Evolutionary conservation across 2,888 invertebrate species (phyloP), one percentile per base, ranked within the genome.

Genomic region (Hirtodrosophila trivittata): DNA sequence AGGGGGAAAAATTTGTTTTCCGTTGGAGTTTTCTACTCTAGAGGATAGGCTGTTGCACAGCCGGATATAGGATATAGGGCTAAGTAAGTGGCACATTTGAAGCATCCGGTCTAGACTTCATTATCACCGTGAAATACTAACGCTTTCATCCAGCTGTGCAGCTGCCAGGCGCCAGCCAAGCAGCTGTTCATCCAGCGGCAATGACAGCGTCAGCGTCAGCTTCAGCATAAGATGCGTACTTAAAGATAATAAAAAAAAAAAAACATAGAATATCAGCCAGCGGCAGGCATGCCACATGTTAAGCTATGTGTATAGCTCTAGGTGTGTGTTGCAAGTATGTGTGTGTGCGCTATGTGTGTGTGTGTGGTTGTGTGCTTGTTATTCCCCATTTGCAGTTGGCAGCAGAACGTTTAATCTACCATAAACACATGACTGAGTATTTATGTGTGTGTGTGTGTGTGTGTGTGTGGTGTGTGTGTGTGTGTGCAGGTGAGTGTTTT

Each of bases 61-160:
- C 28, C 45, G n/a, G n/a, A n/a, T n/a, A n/a, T n/a, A 7, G 62
- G 58, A 64, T 57, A 64, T 66, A 46, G 39, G 18, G 60, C 59
- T 66, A 73, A 69, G 70, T 65, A 57, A 76, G 62, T 69, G 73
- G 45, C 66, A 26, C 75, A 67, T 63, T 69, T 51, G 35, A 51
- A 68, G 66, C 82, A 71, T 82, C 77, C 81, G 83, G 80, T 83
- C 82, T 83, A 83, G 83, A 85, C 81, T 78, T 66, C 66, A 78
- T 78, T 80, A 84, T 73, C 60, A 66, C 59, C 62, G 55, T 43
- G 33, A 49, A 58, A 54, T 46, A 13, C 41, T 32, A 32, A 8
- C 45, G 42, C 16, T 33, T 30, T 43, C 41, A 13, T 38, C 46
- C 38, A 30, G 45, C 72, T 71, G 70, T 50, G 64, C 55, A 33